Conservation (phyloP, 1,140 invertebrate genomes). For the Cryptotermes secundus region DNA sequence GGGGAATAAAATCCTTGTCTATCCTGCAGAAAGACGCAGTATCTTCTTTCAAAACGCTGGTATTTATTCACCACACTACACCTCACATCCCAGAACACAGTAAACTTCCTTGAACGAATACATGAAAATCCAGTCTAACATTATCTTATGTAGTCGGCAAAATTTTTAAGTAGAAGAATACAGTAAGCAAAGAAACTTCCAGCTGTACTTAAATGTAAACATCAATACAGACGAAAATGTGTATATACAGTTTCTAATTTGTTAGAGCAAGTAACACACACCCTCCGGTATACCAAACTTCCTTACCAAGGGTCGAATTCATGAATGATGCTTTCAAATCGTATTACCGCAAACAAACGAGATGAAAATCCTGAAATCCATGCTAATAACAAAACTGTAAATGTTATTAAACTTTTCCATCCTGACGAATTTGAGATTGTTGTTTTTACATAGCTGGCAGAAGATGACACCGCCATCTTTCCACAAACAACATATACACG, state of each 20-base stretch:
- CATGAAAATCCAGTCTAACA: too few species aligned
- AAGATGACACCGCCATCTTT: background rate
- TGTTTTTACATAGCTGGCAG: background rate
- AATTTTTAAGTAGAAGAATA: too few species aligned
- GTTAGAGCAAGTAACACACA: background rate
- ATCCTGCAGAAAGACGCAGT: too few species aligned
- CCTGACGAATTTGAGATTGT: constrained; percentile 36
- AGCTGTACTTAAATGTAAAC: too few species aligned
- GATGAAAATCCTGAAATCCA: constrained; percentile 98
- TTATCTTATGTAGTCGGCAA: too few species aligned
- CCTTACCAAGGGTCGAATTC: constrained; percentile 99
- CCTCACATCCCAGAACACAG: too few species aligned
- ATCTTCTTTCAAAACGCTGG: too few species aligned
- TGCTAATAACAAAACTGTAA: constrained; percentile 88
- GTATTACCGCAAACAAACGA: constrained; percentile 96
- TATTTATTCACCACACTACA: too few species aligned
- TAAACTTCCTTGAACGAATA: too few species aligned
- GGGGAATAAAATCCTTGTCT: too few species aligned
- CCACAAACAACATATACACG: constrained; percentile 20
- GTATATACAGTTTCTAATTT: background rate
- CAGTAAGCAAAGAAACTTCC: too few species aligned
- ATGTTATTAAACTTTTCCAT: constrained; percentile 76
- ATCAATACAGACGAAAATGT: background rate
- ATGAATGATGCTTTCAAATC: constrained; percentile 99
- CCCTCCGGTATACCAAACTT: background rate